Evolutionary conservation across 2,113 vertebrate species (phyloP).

Genomic region (Petromus typicus): DNA sequence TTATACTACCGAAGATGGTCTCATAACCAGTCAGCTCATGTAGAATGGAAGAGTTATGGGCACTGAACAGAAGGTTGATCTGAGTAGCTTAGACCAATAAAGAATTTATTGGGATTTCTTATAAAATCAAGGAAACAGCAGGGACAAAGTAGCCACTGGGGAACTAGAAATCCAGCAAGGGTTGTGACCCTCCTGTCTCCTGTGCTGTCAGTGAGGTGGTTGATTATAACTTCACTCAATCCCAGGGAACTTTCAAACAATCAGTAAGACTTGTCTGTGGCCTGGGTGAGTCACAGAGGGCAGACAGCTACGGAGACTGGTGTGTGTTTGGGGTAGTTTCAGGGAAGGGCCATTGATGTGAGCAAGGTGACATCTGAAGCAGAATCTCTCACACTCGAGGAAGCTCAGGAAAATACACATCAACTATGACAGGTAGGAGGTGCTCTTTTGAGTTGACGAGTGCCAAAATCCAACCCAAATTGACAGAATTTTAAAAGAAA

Average conservation of each 20-base stretch:
- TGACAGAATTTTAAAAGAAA: not conserved
- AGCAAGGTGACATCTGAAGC: not conserved
- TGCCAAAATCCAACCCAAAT: not conserved
- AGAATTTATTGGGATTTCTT: not conserved
- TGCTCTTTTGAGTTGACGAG: not conserved
- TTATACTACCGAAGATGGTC: not conserved
- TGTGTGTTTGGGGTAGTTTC: not conserved
- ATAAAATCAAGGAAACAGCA: conserved; percentile 4
- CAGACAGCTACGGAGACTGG: not conserved
- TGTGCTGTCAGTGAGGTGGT: not conserved
- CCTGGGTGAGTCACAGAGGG: not conserved
- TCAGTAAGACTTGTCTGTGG: not conserved
- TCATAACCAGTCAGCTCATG: not conserved
- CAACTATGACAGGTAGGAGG: not conserved
- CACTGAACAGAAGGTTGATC: not conserved
- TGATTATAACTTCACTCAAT: not conserved
- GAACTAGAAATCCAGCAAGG: not conserved
- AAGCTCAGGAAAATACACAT: not conserved
- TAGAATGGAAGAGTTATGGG: not conserved
- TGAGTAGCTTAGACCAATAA: not conserved
- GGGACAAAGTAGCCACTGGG: not conserved
- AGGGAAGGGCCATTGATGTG: not conserved
- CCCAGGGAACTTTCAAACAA: not conserved
- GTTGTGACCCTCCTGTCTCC: not conserved
- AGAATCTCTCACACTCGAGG: not conserved